Percentiles rank a stretch among this genome's conserved stretches.
These are phyloP conservation scores for Sarcophaga peregrina DNA, from an alignment of 1,140 invertebrate genomes.

Conservation along the genomic window DNA sequence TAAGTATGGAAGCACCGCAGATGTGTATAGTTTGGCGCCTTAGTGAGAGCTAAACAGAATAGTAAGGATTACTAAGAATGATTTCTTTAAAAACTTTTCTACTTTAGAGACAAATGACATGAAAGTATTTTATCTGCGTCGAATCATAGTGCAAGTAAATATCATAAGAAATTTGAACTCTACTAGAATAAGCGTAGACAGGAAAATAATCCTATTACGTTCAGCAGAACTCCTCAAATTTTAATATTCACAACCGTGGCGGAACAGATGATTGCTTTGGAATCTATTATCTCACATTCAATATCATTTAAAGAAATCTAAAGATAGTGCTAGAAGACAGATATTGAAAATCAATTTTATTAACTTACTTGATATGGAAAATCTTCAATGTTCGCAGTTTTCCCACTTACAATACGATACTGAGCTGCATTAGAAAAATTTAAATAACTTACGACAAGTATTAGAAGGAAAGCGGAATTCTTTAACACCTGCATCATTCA, in stretches of 20 bases:
- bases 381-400: slow-evolving; percentile 50
- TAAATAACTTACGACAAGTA: neutral
- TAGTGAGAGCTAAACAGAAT: slow-evolving; percentile 51
- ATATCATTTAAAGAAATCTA: too few relatives aligned
- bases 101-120: neutral
- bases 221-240: too few relatives aligned
- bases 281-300: too few relatives aligned
- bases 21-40: slow-evolving; percentile 57
- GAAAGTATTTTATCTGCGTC: too few relatives aligned
- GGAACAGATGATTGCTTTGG: too few relatives aligned
- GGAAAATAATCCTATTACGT: too few relatives aligned
- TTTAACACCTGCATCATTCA: slow-evolving; percentile 29
- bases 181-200: too few relatives aligned
- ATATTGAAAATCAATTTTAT: slow-evolving; percentile 45
- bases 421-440: neutral
- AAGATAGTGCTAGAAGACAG: too few relatives aligned
- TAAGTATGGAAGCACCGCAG: slow-evolving; percentile 63
- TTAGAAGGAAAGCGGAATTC: neutral
- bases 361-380: slow-evolving; percentile 47
- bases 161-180: too few relatives aligned
- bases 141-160: too few relatives aligned
- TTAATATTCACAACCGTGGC: too few relatives aligned
- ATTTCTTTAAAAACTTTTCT: neutral
- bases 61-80: neutral
- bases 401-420: slow-evolving; percentile 59